Evolutionary conservation across 64 coral and sea anemone species (phyloP).

Genomic region (Pachyseris speciosa): DNA sequence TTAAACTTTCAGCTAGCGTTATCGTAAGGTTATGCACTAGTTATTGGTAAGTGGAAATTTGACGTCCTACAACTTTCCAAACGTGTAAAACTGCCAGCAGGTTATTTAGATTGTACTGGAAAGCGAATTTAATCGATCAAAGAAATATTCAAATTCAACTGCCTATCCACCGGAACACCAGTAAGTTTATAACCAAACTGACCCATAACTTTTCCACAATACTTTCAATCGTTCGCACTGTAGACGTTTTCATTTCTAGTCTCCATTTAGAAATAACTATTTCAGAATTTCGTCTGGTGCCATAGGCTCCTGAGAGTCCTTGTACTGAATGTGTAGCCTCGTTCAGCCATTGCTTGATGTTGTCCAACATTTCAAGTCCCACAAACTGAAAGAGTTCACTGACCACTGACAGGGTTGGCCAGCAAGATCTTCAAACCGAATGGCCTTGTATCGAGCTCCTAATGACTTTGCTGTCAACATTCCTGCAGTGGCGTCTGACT

Average conservation of each 20-base stretch:
- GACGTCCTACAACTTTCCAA: no score
- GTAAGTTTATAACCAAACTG: neutral
- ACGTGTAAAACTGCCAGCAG: no score
- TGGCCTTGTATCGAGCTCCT: neutral
- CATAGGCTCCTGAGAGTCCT: neutral
- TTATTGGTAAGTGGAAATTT: no score
- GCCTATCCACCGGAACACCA: neutral
- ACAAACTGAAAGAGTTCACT: neutral
- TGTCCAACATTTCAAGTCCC: neutral
- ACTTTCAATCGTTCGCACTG: neutral
- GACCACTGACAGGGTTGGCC: neutral
- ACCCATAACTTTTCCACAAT: neutral
- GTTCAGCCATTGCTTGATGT: neutral
- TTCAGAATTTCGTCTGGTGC: neutral
- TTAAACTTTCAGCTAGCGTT: no score
- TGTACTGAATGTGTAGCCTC: neutral
- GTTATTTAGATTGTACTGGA: no score
- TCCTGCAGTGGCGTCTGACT: neutral
- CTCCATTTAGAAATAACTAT: neutral
- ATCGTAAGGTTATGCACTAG: no score
- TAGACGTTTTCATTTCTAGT: neutral
- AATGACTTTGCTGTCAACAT: neutral
- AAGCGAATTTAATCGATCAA: neutral
- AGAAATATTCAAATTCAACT: neutral
- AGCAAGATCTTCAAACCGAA: slow-evolving; percentile 20